Evolutionary conservation across 1,140 invertebrate genomes (phyloP).

Genomic region (Trissolcus basalis): DNA sequence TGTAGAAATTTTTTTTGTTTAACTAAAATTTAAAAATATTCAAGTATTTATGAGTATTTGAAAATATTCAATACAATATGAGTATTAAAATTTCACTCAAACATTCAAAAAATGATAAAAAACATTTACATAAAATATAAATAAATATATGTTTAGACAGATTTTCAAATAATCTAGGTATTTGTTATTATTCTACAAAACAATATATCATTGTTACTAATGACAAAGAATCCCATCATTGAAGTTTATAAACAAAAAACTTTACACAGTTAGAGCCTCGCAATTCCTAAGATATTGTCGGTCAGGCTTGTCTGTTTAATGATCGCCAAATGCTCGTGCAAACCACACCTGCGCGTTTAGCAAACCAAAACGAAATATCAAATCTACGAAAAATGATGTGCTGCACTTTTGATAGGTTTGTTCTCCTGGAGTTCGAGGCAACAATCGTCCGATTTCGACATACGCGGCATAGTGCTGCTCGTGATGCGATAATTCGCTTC

Average conservation of each 20-base stretch:
- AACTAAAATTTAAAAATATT: too few relatives aligned
- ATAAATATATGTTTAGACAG: too few relatives aligned
- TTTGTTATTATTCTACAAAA: constrained; percentile 35
- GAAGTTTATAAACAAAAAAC: constrained; percentile 41
- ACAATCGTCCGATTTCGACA: constrained; percentile 36
- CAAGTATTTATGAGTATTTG: too few relatives aligned
- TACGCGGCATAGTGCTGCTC: constrained; percentile 26
- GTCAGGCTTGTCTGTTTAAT: constrained; percentile 33
- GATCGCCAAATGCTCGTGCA: constrained; percentile 23
- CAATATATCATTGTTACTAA: constrained; percentile 25
- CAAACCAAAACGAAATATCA: constrained; percentile 44
- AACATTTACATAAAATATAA: too few relatives aligned
- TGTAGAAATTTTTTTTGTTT: too few relatives aligned
- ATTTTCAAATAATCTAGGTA: not conserved
- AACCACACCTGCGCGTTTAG: constrained; percentile 40
- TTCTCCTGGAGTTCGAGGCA: constrained; percentile 27
- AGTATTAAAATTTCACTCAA: too few relatives aligned
- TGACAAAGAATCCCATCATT: constrained; percentile 33
- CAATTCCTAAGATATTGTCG: constrained; percentile 49
- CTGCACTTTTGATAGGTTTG: constrained; percentile 40
- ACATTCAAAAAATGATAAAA: too few relatives aligned
- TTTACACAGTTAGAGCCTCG: constrained; percentile 19
- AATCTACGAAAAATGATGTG: constrained; percentile 43
- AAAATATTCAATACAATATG: too few relatives aligned
- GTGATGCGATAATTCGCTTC: constrained; percentile 29